These are phyloP conservation scores for Lamellibrachia columna DNA, from an alignment of 2,888 invertebrate genomes.

Conservation along the genomic window DNA sequence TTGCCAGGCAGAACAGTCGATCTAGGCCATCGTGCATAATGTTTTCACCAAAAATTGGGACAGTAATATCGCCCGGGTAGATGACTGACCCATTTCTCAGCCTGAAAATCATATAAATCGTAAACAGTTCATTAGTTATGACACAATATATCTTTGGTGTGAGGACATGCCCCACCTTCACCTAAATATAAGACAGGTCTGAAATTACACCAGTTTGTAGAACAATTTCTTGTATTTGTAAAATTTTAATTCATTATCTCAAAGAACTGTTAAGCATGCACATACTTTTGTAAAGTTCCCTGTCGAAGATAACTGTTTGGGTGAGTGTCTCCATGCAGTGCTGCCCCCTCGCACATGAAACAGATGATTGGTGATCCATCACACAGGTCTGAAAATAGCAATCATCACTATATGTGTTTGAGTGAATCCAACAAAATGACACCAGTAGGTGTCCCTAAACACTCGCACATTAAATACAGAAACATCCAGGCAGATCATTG, in stretches of 20 bases:
- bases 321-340: background rate
- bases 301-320: background rate
- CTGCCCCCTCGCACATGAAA: background rate
- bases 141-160: too few relatives aligned
- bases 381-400: background rate
- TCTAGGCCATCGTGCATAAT: background rate
- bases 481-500: too few relatives aligned
- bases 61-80: background rate
- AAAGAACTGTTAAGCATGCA: background rate
- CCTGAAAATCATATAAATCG: background rate
- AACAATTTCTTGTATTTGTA: background rate
- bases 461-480: too few relatives aligned
- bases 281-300: background rate
- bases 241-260: background rate
- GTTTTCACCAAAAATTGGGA: background rate
- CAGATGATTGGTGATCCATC: background rate
- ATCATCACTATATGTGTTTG: background rate
- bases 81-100: background rate
- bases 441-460: too few relatives aligned
- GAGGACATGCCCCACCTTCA: too few relatives aligned
- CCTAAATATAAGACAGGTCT: background rate
- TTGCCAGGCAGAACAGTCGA: background rate
- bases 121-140: background rate
- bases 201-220: too few relatives aligned
- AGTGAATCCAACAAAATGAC: background rate